Percentiles rank a stretch among this genome's conserved stretches.
These are phyloP conservation scores for Phthorimaea operculella DNA, from an alignment of 1,140 invertebrate species.

Conservation along the genomic window DNA sequence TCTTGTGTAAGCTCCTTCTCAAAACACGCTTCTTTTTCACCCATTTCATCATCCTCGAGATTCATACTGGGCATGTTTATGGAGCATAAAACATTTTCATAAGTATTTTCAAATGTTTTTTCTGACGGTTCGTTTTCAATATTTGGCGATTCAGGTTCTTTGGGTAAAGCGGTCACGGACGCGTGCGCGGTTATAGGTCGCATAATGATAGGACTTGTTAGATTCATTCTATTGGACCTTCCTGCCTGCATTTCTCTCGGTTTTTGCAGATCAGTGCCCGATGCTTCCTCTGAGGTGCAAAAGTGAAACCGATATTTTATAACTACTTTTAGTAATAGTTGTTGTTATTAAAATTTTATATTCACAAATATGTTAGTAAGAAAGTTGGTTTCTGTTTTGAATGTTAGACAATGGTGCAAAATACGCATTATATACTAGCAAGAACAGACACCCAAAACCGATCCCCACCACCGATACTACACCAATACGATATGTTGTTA, in stretches of 20 bases:
- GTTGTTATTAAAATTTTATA: conserved; percentile 4
- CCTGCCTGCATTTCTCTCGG: conserved; percentile 62
- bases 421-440: conserved; percentile 29
- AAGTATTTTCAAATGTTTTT: conserved; percentile 27
- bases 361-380: conserved; percentile 2
- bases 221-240: conserved; percentile 57
- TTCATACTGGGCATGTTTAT: conserved; percentile 10
- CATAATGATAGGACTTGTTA: conserved; percentile 46
- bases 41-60: conserved; percentile 12
- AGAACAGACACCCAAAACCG: conserved; percentile 28
- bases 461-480: conserved; percentile 47
- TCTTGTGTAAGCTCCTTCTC: conserved; percentile 5
- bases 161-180: conserved; percentile 27
- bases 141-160: conserved; percentile 7
- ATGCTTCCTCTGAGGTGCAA: conserved; percentile 64
- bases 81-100: conserved; percentile 48
- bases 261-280: conserved; percentile 64
- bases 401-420: conserved; percentile 38
- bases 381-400: conserved; percentile 28
- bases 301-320: conserved; percentile 52
- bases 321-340: conserved; percentile 14
- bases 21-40: conserved; percentile 20
- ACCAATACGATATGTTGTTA: conserved; percentile 44
- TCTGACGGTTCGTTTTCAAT: conserved; percentile 17
- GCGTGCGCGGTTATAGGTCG: conserved; percentile 49